A percentile compares a stretch with the other conserved stretches of the same genome.
These are phyloP conservation scores for Apodemus agrarius DNA, from an alignment of 2,797 vertebrate species.

Conservation along the genomic window DNA sequence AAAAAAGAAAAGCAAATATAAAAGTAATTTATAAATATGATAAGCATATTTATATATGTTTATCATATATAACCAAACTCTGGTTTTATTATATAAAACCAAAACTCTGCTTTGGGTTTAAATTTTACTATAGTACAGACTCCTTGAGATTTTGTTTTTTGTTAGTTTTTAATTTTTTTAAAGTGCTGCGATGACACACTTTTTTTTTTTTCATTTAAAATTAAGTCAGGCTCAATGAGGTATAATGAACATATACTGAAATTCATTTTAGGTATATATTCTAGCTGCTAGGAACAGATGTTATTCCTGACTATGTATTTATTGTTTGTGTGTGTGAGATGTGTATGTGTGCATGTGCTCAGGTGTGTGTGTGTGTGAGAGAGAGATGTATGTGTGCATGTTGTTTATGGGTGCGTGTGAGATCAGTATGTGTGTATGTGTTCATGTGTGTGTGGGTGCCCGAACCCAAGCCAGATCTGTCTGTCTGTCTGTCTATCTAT, in stretches of 20 bases:
- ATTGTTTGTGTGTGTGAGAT: background rate
- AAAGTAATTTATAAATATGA: slow-evolving; percentile 42
- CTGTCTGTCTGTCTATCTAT: too few relatives aligned
- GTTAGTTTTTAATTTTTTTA: background rate
- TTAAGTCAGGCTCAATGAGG: background rate
- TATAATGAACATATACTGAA: background rate
- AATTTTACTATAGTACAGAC: background rate
- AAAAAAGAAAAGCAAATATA: background rate
- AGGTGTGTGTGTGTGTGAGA: too few relatives aligned
- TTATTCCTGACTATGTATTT: background rate
- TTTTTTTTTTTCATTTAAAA: slow-evolving; percentile 15
- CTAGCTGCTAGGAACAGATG: background rate
- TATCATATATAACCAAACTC: too few relatives aligned
- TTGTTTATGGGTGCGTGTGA: background rate
- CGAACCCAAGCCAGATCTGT: background rate
- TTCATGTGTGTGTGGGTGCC: background rate
- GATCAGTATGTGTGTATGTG: background rate
- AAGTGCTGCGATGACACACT: too few relatives aligned
- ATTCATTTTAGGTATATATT: background rate
- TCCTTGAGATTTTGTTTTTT: background rate
- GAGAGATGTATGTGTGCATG: background rate
- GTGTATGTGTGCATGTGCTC: too few relatives aligned
- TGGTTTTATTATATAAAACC: too few relatives aligned
- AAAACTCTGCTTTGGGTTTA: background rate
- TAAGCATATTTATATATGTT: background rate